These are phyloP conservation scores for Tetrao urogallus DNA, from an alignment of 2,113 vertebrate species.

Conservation along the genomic window DNA sequence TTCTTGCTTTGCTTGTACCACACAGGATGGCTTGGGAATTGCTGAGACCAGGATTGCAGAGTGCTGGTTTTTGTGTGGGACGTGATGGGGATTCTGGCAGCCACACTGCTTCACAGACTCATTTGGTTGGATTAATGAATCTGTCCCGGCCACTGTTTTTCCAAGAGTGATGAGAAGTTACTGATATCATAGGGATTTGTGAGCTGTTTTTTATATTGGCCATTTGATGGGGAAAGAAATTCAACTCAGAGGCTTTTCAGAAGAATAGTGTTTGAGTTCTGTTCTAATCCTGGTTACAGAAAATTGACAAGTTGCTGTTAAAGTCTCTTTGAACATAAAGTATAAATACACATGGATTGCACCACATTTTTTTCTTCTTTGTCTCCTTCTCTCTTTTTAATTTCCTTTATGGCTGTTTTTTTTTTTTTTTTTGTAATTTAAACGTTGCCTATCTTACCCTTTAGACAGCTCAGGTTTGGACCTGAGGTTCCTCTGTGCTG, in stretches of 20 bases:
- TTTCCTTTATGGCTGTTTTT: neutral
- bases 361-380: neutral
- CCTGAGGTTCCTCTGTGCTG: neutral
- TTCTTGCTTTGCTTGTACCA: neutral
- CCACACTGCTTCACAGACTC: neutral
- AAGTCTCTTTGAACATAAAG: slow-evolving; percentile 13
- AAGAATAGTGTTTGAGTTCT: neutral
- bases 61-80: neutral
- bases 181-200: slow-evolving; percentile 37
- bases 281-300: slow-evolving; percentile 4
- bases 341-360: neutral
- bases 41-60: neutral
- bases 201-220: slow-evolving; percentile 30
- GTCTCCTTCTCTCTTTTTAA: neutral
- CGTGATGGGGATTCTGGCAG: neutral
- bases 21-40: neutral
- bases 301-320: neutral
- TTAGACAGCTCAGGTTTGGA: neutral
- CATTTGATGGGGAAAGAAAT: slow-evolving; percentile 1
- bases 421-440: neutral
- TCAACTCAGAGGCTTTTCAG: neutral
- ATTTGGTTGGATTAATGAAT: slow-evolving; percentile 44
- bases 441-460: neutral
- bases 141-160: slow-evolving; percentile 58
- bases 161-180: slow-evolving; percentile 45